Evolutionary conservation across 1,140 invertebrate genomes (phyloP), one percentile per base, ranked within the genome.

Genomic region (Atta cephalotes): DNA sequence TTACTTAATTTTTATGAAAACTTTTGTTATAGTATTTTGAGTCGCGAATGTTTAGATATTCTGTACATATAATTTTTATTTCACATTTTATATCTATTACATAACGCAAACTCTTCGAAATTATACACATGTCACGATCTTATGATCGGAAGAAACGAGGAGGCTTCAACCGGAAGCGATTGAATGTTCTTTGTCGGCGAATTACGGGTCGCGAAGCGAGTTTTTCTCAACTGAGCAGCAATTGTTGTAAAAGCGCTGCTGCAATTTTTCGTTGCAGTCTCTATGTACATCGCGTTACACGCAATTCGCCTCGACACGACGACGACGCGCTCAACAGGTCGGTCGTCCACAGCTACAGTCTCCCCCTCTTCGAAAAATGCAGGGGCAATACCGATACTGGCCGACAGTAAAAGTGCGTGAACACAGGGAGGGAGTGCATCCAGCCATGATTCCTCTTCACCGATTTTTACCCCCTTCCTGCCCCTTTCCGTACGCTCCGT

Each of bases 391-490:
- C 71, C 89, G 90, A 92, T 89, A 90, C 91, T 90, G 91, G 87
- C 63, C 87, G 91, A 90, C 88, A 91, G 92, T 92, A 93, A 93
- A 94, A 93, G 91, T 93, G 91, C 87, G 92, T 93, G 93, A 93
- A 91, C 74, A 86, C 88, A 93, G 92, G 91, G 93, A 94, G 94
- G 94, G 94, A 94, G 93, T 86, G 93, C 94, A 95, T 92, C 94
- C 92, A 94, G 91, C 93, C 94, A 90, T 93, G 91, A 90, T 94
- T 95, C 94, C 94, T 94, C 92, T 90, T 94, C 94, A 93, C 93
- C 93, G 93, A 95, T 94, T 94, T 92, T 94, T 93, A 94, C 92
- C 94, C 93, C 93, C 92, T 94, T 94, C 92, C 91, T 92, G 91
- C 88, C 86, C 86, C 71, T 71, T 76, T 53, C 66, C 60, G 60